Base-by-base conservation (phyloP, 2,113 vertebrate species). In the Corythaixoides concolor region DNA sequence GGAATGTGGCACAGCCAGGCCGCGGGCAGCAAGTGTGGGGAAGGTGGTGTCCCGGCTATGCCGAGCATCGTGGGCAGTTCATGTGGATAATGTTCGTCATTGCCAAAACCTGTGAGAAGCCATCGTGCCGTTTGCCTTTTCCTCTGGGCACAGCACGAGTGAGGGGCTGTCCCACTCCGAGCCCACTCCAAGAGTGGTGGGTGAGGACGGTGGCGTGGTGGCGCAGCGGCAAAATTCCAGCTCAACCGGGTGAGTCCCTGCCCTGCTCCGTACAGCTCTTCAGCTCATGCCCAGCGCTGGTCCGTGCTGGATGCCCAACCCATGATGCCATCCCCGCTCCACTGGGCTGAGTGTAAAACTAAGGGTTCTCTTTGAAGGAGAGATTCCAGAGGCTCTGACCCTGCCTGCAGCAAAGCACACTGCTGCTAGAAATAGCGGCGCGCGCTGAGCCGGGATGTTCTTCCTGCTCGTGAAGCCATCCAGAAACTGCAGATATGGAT, bases 171-270 rank as follows among this genome's bases (percentile, higher is more conserved):
- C 23, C 15, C 11, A 27, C 4, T 8, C 32, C 6, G 19, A 33
- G 12, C 52, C 43, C 1, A 15, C 12, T 21, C 37, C n/a, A 4
- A 5, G 41, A 28, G 15, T 3, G 41, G 12, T 43, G 41, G 41
- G 0, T 63, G 4, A 8, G 50, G 73, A 6, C 1, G 41, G 26
- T 17, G 32, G 15, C 3, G 3, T 4, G 62, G 35, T 30, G 1
- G 9, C 35, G 15, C 11, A 1, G 15, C 2, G 23, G 39, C 13
- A 15, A 59, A 23, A 5, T 11, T 9, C 63, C 74, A 18, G 64
- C 64, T 27, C 23, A 2, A 43, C 35, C 53, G 12, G 12, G 4
- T 16, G 6, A 2, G n/a, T 4, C 37, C 68, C 58, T 60, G 35
- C 37, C 41, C 52, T 14, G 45, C 26, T 60, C 37, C 3, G 1